Conservation (phyloP, 92 coral and sea anemone genomes). For the Parazoanthus swiftii region DNA sequence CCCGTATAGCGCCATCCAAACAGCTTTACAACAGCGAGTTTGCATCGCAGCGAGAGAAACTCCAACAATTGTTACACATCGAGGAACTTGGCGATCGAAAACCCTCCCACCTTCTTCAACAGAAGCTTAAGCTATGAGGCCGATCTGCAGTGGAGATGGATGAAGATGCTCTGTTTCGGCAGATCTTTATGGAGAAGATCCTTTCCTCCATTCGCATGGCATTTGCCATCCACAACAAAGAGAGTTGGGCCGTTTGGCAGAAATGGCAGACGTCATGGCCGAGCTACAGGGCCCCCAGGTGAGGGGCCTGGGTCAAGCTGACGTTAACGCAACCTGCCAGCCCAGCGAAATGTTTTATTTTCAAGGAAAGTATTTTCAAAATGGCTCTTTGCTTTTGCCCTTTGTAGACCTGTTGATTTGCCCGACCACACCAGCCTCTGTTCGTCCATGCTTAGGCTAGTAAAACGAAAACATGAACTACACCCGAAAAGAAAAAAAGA, state of each 20-base stretch:
- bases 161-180: no score
- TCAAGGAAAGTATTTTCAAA: not conserved
- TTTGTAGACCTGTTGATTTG: not conserved
- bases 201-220: no score
- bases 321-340: no score
- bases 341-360: no score
- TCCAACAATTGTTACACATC: constrained; percentile 52
- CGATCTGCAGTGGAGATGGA: constrained; percentile 1
- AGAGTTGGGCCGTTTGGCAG: no score
- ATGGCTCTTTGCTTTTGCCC: constrained; percentile 12
- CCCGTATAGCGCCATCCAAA: constrained; percentile 18
- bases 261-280: no score
- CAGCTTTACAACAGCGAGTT: constrained; percentile 33
- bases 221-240: no score
- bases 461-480: constrained; percentile 10
- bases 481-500: not conserved
- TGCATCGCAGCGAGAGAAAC: constrained; percentile 46
- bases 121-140: constrained; percentile 21
- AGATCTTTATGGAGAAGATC: no score
- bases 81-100: constrained; percentile 61
- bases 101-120: constrained; percentile 54
- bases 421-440: constrained; percentile 20
- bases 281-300: no score
- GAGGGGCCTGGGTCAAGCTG: no score
- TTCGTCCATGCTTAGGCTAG: not conserved